Evolutionary conservation across 2,888 invertebrate genomes (phyloP).

Genomic region (Erebia epiphron): DNA sequence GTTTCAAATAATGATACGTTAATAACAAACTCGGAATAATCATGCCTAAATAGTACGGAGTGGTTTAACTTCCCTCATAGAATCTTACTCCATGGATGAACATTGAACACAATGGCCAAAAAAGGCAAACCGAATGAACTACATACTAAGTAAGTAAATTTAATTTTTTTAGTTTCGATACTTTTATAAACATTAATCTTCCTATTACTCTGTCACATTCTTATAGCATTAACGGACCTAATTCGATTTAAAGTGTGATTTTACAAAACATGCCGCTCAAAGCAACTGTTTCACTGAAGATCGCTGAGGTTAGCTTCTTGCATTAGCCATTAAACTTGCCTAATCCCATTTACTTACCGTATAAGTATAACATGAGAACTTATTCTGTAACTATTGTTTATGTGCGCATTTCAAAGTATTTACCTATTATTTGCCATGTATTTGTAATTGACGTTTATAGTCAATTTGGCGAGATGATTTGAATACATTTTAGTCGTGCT

Average conservation of each 20-base stretch:
- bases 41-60: no score
- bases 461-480: slow-evolving; percentile 23
- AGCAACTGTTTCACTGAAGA: slow-evolving; percentile 42
- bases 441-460: slow-evolving; percentile 28
- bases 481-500: slow-evolving; percentile 19
- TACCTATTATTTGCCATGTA: slow-evolving; percentile 20
- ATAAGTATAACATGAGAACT: slow-evolving; percentile 44
- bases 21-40: no score
- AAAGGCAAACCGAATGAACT: no score
- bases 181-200: slow-evolving; percentile 14
- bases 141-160: no score
- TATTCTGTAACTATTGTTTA: slow-evolving; percentile 45
- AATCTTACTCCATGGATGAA: no score
- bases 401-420: slow-evolving; percentile 23
- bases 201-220: slow-evolving; percentile 4
- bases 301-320: slow-evolving; percentile 36
- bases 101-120: no score
- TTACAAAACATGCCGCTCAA: slow-evolving; percentile 36
- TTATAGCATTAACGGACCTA: slow-evolving; percentile 9
- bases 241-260: slow-evolving; percentile 27
- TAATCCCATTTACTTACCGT: slow-evolving; percentile 34
- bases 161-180: no score
- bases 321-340: slow-evolving; percentile 34
- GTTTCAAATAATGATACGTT: no score
- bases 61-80: no score